Conservation (phyloP, 2,888 invertebrate genomes). For the Chaetogeoica ovagalla region DNA sequence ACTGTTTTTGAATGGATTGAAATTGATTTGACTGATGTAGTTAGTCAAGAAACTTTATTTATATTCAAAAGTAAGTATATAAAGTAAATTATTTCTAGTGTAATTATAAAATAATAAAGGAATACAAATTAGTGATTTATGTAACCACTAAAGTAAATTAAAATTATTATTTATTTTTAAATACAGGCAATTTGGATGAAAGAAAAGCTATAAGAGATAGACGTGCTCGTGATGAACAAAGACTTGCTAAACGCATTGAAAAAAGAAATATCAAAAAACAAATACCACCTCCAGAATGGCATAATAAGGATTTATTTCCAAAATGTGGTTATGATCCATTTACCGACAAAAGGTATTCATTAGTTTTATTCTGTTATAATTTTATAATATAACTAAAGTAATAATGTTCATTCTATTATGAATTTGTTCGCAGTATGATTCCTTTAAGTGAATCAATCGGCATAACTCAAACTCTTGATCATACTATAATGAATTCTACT, state of each 20-base stretch:
- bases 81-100: background rate
- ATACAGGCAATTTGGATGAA: constrained; percentile 33
- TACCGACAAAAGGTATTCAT: constrained; percentile 39
- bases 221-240: constrained; percentile 40
- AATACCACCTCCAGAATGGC: constrained; percentile 41
- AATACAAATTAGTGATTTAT: background rate
- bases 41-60: constrained; percentile 70
- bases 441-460: constrained; percentile 42
- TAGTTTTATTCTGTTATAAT: background rate
- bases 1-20: constrained; percentile 91
- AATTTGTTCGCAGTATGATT: constrained; percentile 27
- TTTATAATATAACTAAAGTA: background rate
- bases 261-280: constrained; percentile 41
- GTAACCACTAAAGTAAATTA: no score
- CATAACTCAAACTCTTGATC: background rate
- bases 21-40: constrained; percentile 74
- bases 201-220: constrained; percentile 46
- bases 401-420: background rate
- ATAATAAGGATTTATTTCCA: constrained; percentile 35
- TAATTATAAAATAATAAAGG: background rate
- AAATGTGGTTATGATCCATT: constrained; percentile 51
- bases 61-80: constrained; percentile 68
- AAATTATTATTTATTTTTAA: background rate
- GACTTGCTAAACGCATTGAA: constrained; percentile 42
- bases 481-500: background rate